phyloP scores from a whole-genome alignment of 2,797 vertebrate species.

The Peromyscus aztecus region DNA sequence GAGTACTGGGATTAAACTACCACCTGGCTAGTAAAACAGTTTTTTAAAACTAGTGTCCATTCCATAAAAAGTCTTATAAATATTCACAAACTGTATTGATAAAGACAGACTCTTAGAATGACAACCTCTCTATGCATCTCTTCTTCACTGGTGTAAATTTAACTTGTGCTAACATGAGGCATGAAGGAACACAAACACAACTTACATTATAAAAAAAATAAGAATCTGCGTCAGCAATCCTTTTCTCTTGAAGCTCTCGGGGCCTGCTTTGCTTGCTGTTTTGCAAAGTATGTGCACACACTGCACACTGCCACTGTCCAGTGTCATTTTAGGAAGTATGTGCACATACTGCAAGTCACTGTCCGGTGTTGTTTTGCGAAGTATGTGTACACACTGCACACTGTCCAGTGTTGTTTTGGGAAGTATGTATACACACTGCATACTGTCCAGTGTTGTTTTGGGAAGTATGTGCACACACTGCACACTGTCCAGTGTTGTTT shows the following conservation, averaged over 20 bases:
- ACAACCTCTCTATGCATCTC: neutral
- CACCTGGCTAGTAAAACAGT: too few relatives aligned
- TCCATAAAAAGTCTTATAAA: conserved; percentile 34
- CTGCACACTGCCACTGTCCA: neutral
- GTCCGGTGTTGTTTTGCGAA: too few relatives aligned
- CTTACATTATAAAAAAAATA: neutral
- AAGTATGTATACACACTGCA: too few relatives aligned
- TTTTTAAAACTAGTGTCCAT: conserved; percentile 20
- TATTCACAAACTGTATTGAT: conserved; percentile 45
- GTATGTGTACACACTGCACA: too few relatives aligned
- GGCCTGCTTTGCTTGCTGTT: neutral
- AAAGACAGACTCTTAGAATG: conserved; percentile 11
- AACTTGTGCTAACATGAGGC: neutral
- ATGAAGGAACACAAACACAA: neutral
- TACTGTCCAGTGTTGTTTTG: neutral
- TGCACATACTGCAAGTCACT: too few relatives aligned
- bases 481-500: neutral
- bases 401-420: too few relatives aligned
- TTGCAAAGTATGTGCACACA: neutral
- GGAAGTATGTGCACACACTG: too few relatives aligned
- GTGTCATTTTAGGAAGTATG: too few relatives aligned
- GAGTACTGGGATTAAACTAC: too few relatives aligned
- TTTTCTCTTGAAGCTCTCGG: neutral
- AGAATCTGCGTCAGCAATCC: neutral
- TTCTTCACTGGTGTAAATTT: neutral